A percentile compares a stretch with the other conserved stretches of the same genome.
Conservation (phyloP, 2,888 invertebrate species). For the Leptinotarsa haldemani region DNA sequence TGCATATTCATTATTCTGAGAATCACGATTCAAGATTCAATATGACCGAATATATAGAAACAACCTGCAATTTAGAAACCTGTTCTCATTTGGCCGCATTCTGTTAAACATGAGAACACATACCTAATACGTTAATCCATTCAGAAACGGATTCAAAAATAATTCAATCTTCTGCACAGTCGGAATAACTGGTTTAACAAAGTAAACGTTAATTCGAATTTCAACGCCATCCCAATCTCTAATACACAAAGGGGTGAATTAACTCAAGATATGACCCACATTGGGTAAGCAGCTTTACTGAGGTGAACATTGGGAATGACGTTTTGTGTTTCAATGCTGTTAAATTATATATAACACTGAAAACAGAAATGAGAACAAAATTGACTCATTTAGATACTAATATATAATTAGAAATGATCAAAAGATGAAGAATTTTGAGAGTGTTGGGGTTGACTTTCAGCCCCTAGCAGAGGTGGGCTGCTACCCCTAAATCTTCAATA, state of each 20-base stretch:
- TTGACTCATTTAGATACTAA: not conserved
- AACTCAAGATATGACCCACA: slow-evolving; percentile 33
- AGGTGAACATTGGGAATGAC: slow-evolving; percentile 25
- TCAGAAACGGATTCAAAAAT: slow-evolving; percentile 14
- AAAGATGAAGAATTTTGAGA: too few species aligned
- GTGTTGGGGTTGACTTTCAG: too few species aligned
- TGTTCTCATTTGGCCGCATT: not conserved
- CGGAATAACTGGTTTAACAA: slow-evolving; percentile 25
- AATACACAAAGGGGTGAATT: slow-evolving; percentile 37
- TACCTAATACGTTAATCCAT: not conserved
- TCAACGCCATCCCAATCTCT: slow-evolving; percentile 28
- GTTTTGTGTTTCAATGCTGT: slow-evolving; percentile 2
- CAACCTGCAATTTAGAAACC: not conserved
- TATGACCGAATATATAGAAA: too few species aligned
- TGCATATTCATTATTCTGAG: too few species aligned
- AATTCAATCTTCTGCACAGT: slow-evolving; percentile 24
- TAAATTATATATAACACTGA: slow-evolving; percentile 4
- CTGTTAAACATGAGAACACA: not conserved
- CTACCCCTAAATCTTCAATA: too few species aligned
- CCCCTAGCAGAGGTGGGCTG: too few species aligned
- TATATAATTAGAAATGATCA: not conserved
- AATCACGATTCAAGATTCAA: too few species aligned
- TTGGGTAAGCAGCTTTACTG: slow-evolving; percentile 26
- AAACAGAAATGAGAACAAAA: not conserved
- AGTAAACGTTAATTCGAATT: slow-evolving; percentile 37